A percentile compares a stretch with the other conserved stretches of the same genome.
Evolutionary conservation across 2,113 vertebrate species (phyloP).

Genomic region (Zootoca vivipara): DNA sequence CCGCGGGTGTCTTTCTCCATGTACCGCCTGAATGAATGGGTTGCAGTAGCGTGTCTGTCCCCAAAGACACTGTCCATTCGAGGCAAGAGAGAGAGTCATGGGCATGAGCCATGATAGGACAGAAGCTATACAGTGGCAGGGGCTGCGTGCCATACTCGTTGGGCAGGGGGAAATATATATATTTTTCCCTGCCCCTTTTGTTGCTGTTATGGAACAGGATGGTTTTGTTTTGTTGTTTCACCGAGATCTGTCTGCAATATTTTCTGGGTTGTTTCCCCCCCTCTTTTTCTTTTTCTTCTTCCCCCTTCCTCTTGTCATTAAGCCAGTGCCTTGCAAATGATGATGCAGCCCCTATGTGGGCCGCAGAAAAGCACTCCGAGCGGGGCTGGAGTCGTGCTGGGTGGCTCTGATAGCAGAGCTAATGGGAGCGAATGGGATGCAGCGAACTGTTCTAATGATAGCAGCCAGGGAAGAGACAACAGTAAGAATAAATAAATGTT

Average conservation of each 20-base stretch:
- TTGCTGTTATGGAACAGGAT: constrained; percentile 31
- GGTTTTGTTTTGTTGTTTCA: constrained; percentile 52
- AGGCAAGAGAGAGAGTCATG: fast-evolving
- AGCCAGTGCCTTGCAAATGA: constrained; percentile 90
- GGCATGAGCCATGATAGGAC: no score
- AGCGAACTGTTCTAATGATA: constrained; percentile 94
- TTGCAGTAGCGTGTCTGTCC: constrained; percentile 40
- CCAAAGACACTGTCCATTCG: background rate
- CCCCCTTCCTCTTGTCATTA: constrained; percentile 84
- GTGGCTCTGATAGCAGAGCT: constrained; percentile 92
- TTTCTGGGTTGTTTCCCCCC: constrained; percentile 76
- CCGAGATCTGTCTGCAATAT: constrained; percentile 78
- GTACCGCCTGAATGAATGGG: constrained; percentile 50
- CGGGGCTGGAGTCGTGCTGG: constrained; percentile 93
- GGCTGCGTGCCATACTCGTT: no score
- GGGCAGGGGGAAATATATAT: fast-evolving
- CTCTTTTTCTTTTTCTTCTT: constrained; percentile 65
- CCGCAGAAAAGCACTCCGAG: constrained; percentile 91
- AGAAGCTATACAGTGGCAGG: background rate
- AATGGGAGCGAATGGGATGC: constrained; percentile 94
- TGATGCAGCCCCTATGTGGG: constrained; percentile 92
- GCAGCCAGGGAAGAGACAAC: constrained; percentile 92
- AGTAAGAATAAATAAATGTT: constrained; percentile 98
- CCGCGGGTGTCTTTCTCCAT: constrained; percentile 34
- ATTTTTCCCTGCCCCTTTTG: background rate